Conservation (phyloP, 2,113 vertebrate genomes). For the Catharus bicknelli region DNA sequence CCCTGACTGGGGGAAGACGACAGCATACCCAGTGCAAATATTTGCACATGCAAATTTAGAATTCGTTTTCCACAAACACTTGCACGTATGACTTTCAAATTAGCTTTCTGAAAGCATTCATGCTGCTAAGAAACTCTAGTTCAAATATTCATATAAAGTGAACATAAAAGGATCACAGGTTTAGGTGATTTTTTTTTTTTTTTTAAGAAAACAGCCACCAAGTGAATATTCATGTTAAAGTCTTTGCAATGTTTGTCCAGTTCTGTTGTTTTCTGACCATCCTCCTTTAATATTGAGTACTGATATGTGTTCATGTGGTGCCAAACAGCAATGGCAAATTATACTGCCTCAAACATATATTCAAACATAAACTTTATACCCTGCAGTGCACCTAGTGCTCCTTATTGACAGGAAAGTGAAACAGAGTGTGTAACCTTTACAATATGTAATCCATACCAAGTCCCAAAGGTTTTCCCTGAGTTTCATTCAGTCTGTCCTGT, state of each 20-base stretch:
- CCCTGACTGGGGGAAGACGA: constrained; percentile 41
- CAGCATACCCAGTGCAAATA: constrained; percentile 58
- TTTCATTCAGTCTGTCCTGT: background rate
- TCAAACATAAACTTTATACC: background rate
- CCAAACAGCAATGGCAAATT: background rate
- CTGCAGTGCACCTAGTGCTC: background rate
- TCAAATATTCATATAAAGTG: constrained; percentile 50
- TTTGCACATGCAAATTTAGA: constrained; percentile 60
- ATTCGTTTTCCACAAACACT: constrained; percentile 62
- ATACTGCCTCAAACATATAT: background rate
- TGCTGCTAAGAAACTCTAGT: constrained; percentile 49
- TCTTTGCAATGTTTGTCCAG: background rate
- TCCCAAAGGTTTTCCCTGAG: background rate
- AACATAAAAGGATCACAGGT: constrained; percentile 30
- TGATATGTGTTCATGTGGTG: accelerated
- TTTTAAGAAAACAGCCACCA: background rate
- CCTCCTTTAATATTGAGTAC: background rate
- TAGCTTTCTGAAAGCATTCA: constrained; percentile 53
- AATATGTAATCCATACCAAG: background rate
- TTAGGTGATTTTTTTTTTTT: constrained; percentile 6
- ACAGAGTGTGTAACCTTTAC: background rate
- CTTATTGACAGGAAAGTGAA: background rate
- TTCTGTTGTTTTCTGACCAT: background rate
- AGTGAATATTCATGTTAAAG: background rate
- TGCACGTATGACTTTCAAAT: constrained; percentile 58